phyloP scores from a whole-genome alignment of 2,888 invertebrate species.

The Scaptomyza flava region DNA sequence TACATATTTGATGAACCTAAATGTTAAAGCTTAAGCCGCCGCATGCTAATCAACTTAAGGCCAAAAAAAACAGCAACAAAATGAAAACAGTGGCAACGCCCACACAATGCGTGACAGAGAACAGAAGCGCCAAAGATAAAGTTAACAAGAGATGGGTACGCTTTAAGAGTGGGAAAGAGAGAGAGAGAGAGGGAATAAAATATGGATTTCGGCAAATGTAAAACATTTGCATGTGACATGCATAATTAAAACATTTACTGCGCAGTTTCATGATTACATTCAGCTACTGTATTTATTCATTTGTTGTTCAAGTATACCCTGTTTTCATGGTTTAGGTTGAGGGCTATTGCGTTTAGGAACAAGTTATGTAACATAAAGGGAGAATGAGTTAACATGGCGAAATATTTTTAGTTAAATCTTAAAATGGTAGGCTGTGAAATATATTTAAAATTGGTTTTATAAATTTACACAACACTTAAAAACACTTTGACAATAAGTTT shows the following conservation, averaged over 20 bases:
- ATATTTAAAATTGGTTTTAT: no score
- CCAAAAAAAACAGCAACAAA: neutral
- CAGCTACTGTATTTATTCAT: constrained; percentile 45
- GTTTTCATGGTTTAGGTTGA: neutral
- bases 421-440: no score
- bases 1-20: constrained; percentile 49
- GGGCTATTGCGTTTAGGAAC: neutral
- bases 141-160: neutral
- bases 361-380: neutral
- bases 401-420: no score
- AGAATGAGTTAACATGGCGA: neutral
- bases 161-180: neutral
- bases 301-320: constrained; percentile 25
- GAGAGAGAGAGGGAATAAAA: neutral
- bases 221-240: constrained; percentile 71
- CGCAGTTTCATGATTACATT: constrained; percentile 48
- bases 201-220: constrained; percentile 57
- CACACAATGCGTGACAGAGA: constrained; percentile 22
- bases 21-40: constrained; percentile 21
- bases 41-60: constrained; percentile 35
- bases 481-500: no score
- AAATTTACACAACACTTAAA: no score
- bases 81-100: constrained; percentile 34
- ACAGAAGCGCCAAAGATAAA: neutral
- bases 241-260: constrained; percentile 69